Evolutionary conservation across 2,888 invertebrate species (phyloP).

Genomic region (Cerastis rubricosa): DNA sequence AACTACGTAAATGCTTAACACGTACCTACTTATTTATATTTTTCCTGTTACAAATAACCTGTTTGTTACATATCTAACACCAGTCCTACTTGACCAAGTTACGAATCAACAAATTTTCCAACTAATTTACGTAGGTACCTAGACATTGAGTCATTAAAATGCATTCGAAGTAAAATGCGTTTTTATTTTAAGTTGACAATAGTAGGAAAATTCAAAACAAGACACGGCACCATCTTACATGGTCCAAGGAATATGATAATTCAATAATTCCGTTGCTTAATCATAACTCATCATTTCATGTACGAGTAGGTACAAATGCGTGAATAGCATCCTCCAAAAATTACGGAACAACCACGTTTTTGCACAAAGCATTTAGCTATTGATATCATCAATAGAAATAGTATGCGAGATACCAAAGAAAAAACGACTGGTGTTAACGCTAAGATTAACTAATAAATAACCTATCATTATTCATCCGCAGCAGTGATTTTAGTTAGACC

Average conservation of each 20-base stretch:
- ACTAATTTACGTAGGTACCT: constrained; percentile 46
- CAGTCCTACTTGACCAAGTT: constrained; percentile 65
- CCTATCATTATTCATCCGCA: constrained; percentile 35
- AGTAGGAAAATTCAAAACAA: constrained; percentile 20
- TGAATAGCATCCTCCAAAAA: constrained; percentile 9
- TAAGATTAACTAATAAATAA: constrained; percentile 25
- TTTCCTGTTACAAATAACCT: constrained; percentile 59
- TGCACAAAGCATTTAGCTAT: constrained; percentile 15
- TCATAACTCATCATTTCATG: neutral
- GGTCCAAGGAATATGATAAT: constrained; percentile 15
- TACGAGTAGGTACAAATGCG: constrained; percentile 4
- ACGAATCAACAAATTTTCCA: constrained; percentile 51
- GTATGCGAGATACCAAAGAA: constrained; percentile 27
- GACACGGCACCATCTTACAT: neutral
- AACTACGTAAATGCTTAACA: constrained; percentile 29
- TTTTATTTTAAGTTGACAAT: constrained; percentile 32
- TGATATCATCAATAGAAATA: constrained; percentile 47
- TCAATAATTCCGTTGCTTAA: neutral
- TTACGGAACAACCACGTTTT: constrained; percentile 22
- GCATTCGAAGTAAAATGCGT: constrained; percentile 44
- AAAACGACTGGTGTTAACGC: constrained; percentile 32
- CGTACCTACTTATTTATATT: constrained; percentile 31
- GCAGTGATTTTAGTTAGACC: constrained; percentile 32
- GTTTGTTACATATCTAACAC: constrained; percentile 45
- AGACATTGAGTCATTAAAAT: constrained; percentile 48